phyloP scores from a whole-genome alignment of 2,888 invertebrate species.

The Plemyria rubiginata region DNA sequence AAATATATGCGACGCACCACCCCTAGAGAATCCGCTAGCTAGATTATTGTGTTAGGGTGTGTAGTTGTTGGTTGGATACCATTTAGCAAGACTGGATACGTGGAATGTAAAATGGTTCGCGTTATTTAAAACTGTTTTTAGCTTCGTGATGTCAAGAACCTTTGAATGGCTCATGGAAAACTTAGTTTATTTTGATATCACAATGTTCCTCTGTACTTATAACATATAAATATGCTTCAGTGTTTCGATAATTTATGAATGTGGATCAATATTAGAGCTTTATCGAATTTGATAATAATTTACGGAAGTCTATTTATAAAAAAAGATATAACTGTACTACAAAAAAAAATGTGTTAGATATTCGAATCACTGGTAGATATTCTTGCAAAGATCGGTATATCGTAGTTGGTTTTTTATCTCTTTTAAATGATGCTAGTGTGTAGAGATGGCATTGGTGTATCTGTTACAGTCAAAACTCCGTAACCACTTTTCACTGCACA shows the following conservation, averaged over 20 bases:
- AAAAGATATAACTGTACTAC: slow-evolving; percentile 51
- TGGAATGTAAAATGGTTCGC: slow-evolving; percentile 41
- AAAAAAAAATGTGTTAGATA: slow-evolving; percentile 55
- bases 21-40: slow-evolving; percentile 68
- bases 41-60: slow-evolving; percentile 64
- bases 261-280: slow-evolving; percentile 85
- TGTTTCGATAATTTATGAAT: slow-evolving; percentile 68
- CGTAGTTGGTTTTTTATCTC: slow-evolving; percentile 73
- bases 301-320: slow-evolving; percentile 78
- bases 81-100: slow-evolving; percentile 58
- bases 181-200: slow-evolving; percentile 38
- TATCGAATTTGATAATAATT: slow-evolving; percentile 85
- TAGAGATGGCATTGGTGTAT: slow-evolving; percentile 52
- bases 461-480: too few relatives aligned
- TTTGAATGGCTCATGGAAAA: slow-evolving; percentile 19
- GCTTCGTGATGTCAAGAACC: slow-evolving; percentile 40
- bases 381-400: slow-evolving; percentile 69
- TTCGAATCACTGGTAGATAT: slow-evolving; percentile 70
- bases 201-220: slow-evolving; percentile 50
- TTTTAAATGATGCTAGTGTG: slow-evolving; percentile 81
- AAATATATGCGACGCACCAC: slow-evolving; percentile 56
- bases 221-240: slow-evolving; percentile 48
- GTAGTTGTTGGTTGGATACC: slow-evolving; percentile 51
- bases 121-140: slow-evolving; percentile 48
- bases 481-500: too few relatives aligned